Evolutionary conservation across 2,797 vertebrate genomes (phyloP).

Genomic region (Chrysolophus pictus): DNA sequence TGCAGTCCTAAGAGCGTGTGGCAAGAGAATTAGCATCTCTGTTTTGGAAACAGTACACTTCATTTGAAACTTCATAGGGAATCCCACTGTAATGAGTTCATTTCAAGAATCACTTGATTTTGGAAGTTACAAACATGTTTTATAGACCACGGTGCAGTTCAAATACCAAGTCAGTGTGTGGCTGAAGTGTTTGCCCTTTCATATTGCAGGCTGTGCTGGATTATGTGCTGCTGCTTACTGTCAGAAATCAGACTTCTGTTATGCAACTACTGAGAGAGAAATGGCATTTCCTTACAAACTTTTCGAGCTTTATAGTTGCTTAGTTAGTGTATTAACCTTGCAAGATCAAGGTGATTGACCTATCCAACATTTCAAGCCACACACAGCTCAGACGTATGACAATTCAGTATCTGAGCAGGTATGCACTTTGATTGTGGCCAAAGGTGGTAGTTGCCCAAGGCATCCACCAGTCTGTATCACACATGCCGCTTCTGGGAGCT

Average conservation of each 20-base stretch:
- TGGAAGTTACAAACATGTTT: not conserved
- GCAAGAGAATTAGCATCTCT: not conserved
- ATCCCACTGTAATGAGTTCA: not conserved
- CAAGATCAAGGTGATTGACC: not conserved
- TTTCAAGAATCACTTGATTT: not conserved
- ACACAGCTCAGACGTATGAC: not conserved
- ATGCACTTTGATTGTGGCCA: not conserved
- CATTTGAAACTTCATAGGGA: not conserved
- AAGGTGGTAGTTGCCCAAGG: not conserved
- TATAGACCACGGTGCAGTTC: not conserved
- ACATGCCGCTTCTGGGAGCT: not conserved
- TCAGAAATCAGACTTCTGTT: not conserved
- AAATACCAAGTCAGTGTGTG: not conserved
- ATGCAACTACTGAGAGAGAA: not conserved
- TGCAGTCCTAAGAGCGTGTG: not conserved
- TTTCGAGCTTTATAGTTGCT: not conserved
- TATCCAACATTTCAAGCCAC: not conserved
- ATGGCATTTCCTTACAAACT: not conserved
- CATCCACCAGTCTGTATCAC: not conserved
- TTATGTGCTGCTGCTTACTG: not conserved
- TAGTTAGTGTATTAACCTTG: not conserved
- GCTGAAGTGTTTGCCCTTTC: not conserved
- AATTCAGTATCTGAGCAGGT: not conserved
- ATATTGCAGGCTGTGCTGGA: not conserved
- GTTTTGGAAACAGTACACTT: not conserved